phyloP scores from a whole-genome alignment of 2,888 invertebrate genomes.

The Ramazzottius varieornatus region DNA sequence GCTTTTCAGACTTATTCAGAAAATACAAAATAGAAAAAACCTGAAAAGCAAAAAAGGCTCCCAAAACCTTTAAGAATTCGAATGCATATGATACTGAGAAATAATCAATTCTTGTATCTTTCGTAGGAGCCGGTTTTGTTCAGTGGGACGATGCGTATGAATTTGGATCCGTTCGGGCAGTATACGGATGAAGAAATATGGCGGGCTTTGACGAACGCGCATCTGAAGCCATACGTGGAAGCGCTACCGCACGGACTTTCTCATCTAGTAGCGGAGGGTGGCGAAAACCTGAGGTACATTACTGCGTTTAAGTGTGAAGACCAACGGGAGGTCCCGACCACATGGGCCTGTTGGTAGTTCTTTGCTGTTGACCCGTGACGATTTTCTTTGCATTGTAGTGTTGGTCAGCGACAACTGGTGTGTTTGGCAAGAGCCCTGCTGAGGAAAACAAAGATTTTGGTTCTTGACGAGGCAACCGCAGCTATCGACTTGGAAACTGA shows the following conservation, averaged over 20 bases:
- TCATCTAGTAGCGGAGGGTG: slow-evolving; percentile 65
- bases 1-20: too few relatives aligned
- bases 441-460: slow-evolving; percentile 20
- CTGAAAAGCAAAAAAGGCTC: too few relatives aligned
- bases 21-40: too few relatives aligned
- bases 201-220: slow-evolving; percentile 61
- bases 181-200: slow-evolving; percentile 58
- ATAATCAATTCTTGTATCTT: neutral
- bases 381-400: too few relatives aligned
- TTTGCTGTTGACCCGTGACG: too few relatives aligned
- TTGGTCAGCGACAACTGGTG: slow-evolving; percentile 25
- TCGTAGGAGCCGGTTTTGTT: slow-evolving; percentile 84
- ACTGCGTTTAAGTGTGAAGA: too few relatives aligned
- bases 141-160: slow-evolving; percentile 62
- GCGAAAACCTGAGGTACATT: slow-evolving; percentile 43
- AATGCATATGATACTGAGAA: too few relatives aligned
- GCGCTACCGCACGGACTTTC: slow-evolving; percentile 45
- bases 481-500: slow-evolving; percentile 11
- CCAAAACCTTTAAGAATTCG: too few relatives aligned
- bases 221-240: slow-evolving; percentile 55
- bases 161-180: slow-evolving; percentile 62
- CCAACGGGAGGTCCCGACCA: too few relatives aligned
- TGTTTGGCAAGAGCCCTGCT: slow-evolving; percentile 24
- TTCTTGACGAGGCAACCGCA: slow-evolving; percentile 26
- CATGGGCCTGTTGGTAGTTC: too few relatives aligned